Conservation (phyloP, 2,888 invertebrate species). For the Ecliptopera silaceata region DNA sequence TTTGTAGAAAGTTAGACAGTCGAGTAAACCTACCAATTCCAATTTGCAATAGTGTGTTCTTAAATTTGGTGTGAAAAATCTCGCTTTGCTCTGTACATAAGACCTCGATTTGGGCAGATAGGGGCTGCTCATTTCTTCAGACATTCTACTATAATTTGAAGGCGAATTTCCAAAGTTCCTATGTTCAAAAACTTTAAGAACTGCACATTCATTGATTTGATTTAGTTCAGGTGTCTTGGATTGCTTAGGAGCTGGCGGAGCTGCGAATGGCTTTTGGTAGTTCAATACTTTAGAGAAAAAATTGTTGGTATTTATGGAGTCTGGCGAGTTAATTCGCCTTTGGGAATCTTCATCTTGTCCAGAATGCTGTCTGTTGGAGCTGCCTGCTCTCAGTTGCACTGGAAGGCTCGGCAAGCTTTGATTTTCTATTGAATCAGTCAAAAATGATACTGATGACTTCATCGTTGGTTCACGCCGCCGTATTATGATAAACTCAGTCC, state of each 20-base stretch:
- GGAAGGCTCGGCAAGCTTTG: slow-evolving; percentile 51
- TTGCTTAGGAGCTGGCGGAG: slow-evolving; percentile 25
- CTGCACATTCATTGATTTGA: slow-evolving; percentile 33
- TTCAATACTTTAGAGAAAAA: slow-evolving; percentile 27
- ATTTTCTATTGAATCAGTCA: slow-evolving; percentile 55
- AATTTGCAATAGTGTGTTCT: slow-evolving; percentile 38
- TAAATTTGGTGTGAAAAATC: slow-evolving; percentile 22
- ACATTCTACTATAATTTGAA: slow-evolving; percentile 35
- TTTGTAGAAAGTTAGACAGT: not conserved
- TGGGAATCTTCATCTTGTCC: not conserved
- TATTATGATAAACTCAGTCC: slow-evolving; percentile 27
- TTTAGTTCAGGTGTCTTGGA: slow-evolving; percentile 33
- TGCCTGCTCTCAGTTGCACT: slow-evolving; percentile 20
- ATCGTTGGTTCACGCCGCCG: slow-evolving; percentile 23
- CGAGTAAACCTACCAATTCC: slow-evolving; percentile 37
- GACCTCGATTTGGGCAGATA: slow-evolving; percentile 30
- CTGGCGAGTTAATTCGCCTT: slow-evolving; percentile 2
- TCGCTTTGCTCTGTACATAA: slow-evolving; percentile 22
- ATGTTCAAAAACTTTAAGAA: slow-evolving; percentile 36
- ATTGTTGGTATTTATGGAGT: slow-evolving; percentile 20
- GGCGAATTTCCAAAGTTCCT: slow-evolving; percentile 32
- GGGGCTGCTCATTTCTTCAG: slow-evolving; percentile 27
- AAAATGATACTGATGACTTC: slow-evolving; percentile 34
- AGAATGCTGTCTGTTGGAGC: slow-evolving; percentile 1
- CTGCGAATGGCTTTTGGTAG: slow-evolving; percentile 23